Evolutionary conservation across 2,888 invertebrate species (phyloP).

Genomic region (Xanthorhoe spadicearia): DNA sequence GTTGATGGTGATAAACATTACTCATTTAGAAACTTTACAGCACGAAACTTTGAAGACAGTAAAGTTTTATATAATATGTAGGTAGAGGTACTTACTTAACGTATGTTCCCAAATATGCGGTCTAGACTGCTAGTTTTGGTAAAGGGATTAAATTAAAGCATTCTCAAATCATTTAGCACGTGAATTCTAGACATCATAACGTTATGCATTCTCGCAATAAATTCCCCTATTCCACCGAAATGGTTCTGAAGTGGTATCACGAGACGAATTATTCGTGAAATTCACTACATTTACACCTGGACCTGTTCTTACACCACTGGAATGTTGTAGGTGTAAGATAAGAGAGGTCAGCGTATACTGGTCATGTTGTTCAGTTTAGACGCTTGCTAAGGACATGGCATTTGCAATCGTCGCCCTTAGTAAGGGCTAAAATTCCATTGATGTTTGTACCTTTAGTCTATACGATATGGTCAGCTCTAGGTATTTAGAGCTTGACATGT

Average conservation of each 20-base stretch:
- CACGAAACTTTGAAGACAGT: too few relatives aligned
- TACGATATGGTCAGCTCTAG: slow-evolving; percentile 25
- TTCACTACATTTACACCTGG: slow-evolving; percentile 69
- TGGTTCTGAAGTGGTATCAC: slow-evolving; percentile 57
- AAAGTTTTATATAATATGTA: too few relatives aligned
- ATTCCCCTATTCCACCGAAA: slow-evolving; percentile 55
- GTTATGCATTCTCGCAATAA: slow-evolving; percentile 45
- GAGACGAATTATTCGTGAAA: slow-evolving; percentile 69
- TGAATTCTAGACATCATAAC: slow-evolving; percentile 57
- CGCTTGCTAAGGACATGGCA: slow-evolving; percentile 59
- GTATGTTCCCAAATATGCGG: too few relatives aligned
- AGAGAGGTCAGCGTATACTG: slow-evolving; percentile 45
- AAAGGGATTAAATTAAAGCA: background rate
- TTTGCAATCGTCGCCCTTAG: slow-evolving; percentile 53
- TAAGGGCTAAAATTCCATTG: slow-evolving; percentile 57
- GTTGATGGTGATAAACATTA: too few relatives aligned
- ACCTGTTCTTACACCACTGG: slow-evolving; percentile 31
- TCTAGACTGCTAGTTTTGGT: too few relatives aligned
- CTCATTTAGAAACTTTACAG: too few relatives aligned
- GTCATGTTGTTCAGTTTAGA: slow-evolving; percentile 48
- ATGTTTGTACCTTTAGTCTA: slow-evolving; percentile 47
- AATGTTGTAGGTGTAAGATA: slow-evolving; percentile 23
- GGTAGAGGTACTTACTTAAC: too few relatives aligned
- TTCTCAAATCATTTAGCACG: slow-evolving; percentile 10
- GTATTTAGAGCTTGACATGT: background rate